Evolutionary conservation across 2,797 vertebrate genomes (phyloP), one percentile per base, ranked within the genome.

Genomic region (Peromyscus melanophrys): DNA sequence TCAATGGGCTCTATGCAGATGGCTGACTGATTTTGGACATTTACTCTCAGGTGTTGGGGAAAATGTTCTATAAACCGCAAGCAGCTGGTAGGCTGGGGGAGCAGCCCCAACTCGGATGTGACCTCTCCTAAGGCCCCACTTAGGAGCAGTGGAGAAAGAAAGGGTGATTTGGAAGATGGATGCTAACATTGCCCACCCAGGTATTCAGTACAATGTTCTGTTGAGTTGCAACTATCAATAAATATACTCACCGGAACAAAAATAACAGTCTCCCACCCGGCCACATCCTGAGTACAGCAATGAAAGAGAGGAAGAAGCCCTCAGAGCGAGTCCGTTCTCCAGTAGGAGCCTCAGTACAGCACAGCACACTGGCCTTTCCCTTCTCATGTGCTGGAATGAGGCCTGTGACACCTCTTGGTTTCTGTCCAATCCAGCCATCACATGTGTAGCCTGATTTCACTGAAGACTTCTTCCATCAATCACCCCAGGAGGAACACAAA

Each of bases 181-280:
- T 94, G 91, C 90, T 10, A 4, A 40, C 37, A 11, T 75, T 37
- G 17, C 29, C 29, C 6, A n/a, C 29, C 23, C 94, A 65, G 73
- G 91, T 96, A 46, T 46, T 81, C 84, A 94, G 93, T 37, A 8
- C 46, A 78, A 94, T 95, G 87, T 77, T 81, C 65, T 94, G 85
- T 95, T 97, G 5, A 89, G 0, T 85, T 59, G 67, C 89, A 92
- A 97, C 97, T 97, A 97, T 98, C 96, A 65, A 96, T 97, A 96
- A 83, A 97, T 94, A 94, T 10, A 67, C 63, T 98, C 40, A 61
- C 75, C 90, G 92, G 94, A 92, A 95, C 80, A 78, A 57, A 85
- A 63, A 67, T 13, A n/a, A 57, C 29, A 71, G 57, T 43, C 52
- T 86, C 67, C 57, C 71, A 76, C 11, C 19, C 17, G 21, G 89